phyloP scores from a whole-genome alignment of 2,113 vertebrate genomes.

The Heterochromis multidens region DNA sequence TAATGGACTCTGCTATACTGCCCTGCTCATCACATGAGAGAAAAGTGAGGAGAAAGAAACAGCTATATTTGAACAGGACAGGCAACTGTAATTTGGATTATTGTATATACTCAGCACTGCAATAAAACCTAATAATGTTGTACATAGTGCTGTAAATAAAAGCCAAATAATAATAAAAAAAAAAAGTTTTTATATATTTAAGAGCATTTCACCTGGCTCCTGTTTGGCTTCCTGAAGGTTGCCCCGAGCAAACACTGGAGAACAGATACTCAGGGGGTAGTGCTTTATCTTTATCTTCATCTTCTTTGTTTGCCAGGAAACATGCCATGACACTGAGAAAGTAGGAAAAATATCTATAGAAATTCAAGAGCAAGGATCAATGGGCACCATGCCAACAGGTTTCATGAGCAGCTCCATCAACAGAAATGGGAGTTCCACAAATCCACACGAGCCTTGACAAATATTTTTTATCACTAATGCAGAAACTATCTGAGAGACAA shows the following conservation, averaged over 20 bases:
- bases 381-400: conserved; percentile 28
- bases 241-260: not conserved
- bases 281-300: not conserved
- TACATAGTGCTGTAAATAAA: not conserved
- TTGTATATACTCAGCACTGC: not conserved
- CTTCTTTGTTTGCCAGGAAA: not conserved
- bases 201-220: not conserved
- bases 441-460: conserved; percentile 38
- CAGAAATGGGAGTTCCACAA: conserved; percentile 4
- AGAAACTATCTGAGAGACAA: conserved; percentile 19
- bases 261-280: not conserved
- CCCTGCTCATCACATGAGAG: conserved; percentile 9
- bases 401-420: conserved; percentile 28
- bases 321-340: not conserved
- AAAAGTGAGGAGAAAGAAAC: not conserved
- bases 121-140: not conserved
- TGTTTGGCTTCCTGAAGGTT: not conserved
- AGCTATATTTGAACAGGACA: not conserved
- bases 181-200: not conserved
- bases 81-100: not conserved
- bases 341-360: conserved; percentile 10
- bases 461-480: conserved; percentile 17
- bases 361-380: conserved; percentile 15
- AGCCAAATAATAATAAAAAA: not conserved
- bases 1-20: conserved; percentile 31